Evolutionary conservation across 2,113 vertebrate species (phyloP), one percentile per base, ranked within the genome.

Genomic region (Orientallactaga bullata): DNA sequence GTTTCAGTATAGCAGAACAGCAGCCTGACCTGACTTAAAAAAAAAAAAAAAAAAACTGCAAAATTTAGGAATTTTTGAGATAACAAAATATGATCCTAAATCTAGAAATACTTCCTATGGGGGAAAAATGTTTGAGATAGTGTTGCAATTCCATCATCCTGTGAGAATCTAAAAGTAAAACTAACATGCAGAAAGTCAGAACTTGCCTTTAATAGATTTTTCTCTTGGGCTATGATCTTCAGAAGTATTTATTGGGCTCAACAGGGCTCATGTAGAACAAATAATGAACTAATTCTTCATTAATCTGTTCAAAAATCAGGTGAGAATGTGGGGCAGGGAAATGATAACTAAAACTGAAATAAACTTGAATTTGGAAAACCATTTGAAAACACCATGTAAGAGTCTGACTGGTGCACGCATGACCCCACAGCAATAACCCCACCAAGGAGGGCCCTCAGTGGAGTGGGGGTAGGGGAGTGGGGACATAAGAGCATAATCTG

Each of bases 61-160:
- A 89, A 94, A 71, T 3, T 76, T 81, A 28, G 20, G 35, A 76
- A 85, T 71, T 55, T 13, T 95, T 92, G 60, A 90, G 5, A 76
- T 42, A 74, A 77, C 5, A 90, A 55, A 85, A 68, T 42, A 5
- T 66, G 68, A 79, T 23, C 10, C 42, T 78, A 42, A 35, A 51
- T 69, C 37, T 58, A 76, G 42, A 58, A 89, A 94, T 72, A 5
- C 23, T 71, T 86, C 7, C 78, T 23, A 55, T 47, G 65, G 13
- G 28, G 24, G 6, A 1, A 24, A 24, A 60, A 32, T 20, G 90
- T 87, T 87, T 90, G 35, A 74, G 26, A 42, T 13, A 92, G 4
- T 9, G 72, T 90, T 85, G 11, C 26, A 47, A 42, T 51, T 90
- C 6, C 20, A 79, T 61, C 30, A 2, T 68, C 18, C 63, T 55